Conservation (phyloP, 2,113 vertebrate species). For the Typhlomys cinereus region DNA sequence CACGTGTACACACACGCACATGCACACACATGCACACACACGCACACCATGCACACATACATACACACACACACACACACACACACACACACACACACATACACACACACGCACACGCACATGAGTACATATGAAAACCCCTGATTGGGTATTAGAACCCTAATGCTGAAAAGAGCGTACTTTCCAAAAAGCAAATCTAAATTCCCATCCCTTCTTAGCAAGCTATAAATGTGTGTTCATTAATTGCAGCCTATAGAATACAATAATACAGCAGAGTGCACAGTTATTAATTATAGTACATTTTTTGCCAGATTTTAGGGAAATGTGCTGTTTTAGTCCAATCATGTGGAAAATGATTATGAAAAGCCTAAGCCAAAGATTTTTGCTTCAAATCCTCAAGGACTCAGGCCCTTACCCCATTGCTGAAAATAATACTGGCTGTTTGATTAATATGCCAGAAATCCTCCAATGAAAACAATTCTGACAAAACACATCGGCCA, state of each 20-base stretch:
- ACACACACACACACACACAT: neutral
- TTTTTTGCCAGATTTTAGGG: conserved; percentile 27
- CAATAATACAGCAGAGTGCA: neutral
- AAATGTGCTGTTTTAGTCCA: neutral
- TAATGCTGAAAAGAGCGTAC: neutral
- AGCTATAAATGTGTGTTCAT: neutral
- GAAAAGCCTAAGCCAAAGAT: neutral
- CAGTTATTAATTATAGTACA: neutral
- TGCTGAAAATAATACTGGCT: neutral
- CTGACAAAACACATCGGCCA: neutral
- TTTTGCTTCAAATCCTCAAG: neutral
- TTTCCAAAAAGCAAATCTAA: conserved; percentile 1
- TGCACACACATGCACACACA: too few relatives aligned
- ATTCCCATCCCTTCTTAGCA: neutral
- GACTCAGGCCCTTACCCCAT: neutral
- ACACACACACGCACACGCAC: neutral
- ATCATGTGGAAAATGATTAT: neutral
- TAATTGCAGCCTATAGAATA: neutral
- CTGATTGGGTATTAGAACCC: neutral
- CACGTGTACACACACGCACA: too few relatives aligned
- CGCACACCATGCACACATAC: too few relatives aligned
- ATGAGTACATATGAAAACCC: too few relatives aligned
- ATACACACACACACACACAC: too few relatives aligned
- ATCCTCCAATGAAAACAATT: neutral
- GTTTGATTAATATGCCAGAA: conserved; percentile 1